Conservation (phyloP, 2,888 invertebrate species). For the Megastigmus dorsalis region DNA sequence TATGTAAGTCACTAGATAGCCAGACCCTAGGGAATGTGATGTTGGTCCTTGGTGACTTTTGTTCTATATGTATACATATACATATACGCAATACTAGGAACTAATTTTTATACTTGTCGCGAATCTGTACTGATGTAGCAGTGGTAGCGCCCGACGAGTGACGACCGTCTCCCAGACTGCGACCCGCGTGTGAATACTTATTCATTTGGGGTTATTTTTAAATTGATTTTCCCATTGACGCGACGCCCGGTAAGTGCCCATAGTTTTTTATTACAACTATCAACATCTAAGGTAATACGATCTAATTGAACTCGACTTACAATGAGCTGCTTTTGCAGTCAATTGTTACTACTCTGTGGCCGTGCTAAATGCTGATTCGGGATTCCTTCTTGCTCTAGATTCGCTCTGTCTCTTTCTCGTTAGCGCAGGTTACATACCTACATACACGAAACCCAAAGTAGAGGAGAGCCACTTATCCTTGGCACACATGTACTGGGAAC, state of each 20-base stretch:
- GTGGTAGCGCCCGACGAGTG: constrained; percentile 35
- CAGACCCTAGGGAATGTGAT: too few relatives aligned
- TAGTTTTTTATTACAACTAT: neutral
- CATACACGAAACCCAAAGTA: neutral
- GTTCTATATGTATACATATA: neutral
- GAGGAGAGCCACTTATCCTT: constrained; percentile 47
- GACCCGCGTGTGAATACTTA: neutral
- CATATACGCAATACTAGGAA: neutral
- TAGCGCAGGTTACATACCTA: neutral
- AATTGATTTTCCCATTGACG: constrained; percentile 21
- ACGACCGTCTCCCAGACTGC: too few relatives aligned
- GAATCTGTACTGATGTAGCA: too few relatives aligned
- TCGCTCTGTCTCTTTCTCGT: neutral
- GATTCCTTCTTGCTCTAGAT: neutral
- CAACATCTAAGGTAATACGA: neutral
- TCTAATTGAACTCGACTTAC: neutral
- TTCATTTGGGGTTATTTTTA: constrained; percentile 28
- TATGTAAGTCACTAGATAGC: too few relatives aligned
- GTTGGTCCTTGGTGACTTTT: too few relatives aligned
- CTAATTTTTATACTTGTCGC: neutral
- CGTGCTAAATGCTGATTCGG: neutral
- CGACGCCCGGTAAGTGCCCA: constrained; percentile 9
- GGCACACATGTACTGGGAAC: constrained; percentile 41
- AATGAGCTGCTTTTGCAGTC: neutral
- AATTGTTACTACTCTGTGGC: neutral